These are phyloP conservation scores for Leptinotarsa haldemani DNA, from an alignment of 2,888 invertebrate species.

Conservation along the genomic window DNA sequence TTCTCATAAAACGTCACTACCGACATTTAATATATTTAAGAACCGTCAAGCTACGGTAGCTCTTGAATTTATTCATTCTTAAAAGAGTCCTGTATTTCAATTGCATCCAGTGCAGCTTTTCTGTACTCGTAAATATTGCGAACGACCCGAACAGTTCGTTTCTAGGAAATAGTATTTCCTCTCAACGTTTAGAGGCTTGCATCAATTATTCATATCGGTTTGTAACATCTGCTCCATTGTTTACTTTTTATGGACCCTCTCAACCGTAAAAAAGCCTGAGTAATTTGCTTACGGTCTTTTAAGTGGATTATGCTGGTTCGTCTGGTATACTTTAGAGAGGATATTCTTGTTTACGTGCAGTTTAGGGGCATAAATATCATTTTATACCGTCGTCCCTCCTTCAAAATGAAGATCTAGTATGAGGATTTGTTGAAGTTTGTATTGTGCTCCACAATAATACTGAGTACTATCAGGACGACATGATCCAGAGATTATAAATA, in stretches of 20 bases:
- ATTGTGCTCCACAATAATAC: neutral
- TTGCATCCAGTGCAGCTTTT: conserved; percentile 10
- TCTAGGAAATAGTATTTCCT: neutral
- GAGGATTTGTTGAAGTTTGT: neutral
- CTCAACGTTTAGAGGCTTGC: conserved; percentile 3
- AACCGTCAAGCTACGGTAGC: neutral
- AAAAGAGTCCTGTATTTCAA: neutral
- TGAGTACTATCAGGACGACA: neutral
- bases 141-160: neutral
- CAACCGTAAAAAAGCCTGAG: conserved; percentile 9
- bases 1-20: neutral
- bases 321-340: neutral
- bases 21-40: conserved; percentile 1
- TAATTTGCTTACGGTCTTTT: conserved; percentile 19
- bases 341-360: conserved; percentile 12
- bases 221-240: conserved; percentile 17
- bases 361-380: conserved; percentile 8
- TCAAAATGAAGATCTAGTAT: conserved; percentile 13
- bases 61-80: neutral
- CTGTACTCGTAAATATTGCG: neutral
- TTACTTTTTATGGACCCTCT: conserved; percentile 14
- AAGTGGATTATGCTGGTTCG: conserved; percentile 18
- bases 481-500: neutral
- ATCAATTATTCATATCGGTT: conserved; percentile 18
- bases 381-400: neutral